A percentile compares a stretch with the other conserved stretches of the same genome.
phyloP scores from a whole-genome alignment of 2,797 vertebrate genomes.

The Australoheros facetus region DNA sequence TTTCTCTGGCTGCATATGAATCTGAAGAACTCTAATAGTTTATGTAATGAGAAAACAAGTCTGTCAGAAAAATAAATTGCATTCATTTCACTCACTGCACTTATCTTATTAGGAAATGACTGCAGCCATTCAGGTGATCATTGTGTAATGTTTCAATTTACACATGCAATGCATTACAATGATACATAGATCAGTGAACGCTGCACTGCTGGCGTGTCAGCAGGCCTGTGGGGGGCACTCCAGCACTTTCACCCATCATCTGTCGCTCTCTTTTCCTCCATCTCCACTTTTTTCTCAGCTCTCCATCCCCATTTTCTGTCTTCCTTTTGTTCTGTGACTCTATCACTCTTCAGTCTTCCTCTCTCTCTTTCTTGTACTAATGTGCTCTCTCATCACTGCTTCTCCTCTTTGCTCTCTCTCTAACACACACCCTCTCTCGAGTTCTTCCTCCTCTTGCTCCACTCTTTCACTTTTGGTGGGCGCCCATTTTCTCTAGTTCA shows the following conservation, averaged over 20 bases:
- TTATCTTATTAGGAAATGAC: slow-evolving; percentile 65
- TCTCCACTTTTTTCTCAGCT: slow-evolving; percentile 51
- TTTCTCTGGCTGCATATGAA: slow-evolving; percentile 25
- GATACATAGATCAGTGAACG: slow-evolving; percentile 55
- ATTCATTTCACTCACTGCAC: slow-evolving; percentile 57
- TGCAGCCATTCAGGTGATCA: slow-evolving; percentile 64
- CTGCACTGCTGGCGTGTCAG: slow-evolving; percentile 16
- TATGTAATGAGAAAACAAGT: slow-evolving; percentile 46
- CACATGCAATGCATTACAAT: slow-evolving; percentile 60
- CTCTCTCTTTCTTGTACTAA: slow-evolving; percentile 65
- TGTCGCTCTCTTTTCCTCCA: slow-evolving; percentile 33
- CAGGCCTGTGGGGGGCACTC: slow-evolving; percentile 80
- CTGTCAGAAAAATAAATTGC: slow-evolving; percentile 49
- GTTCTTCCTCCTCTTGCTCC: slow-evolving; percentile 51
- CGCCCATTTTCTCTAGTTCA: slow-evolving; percentile 51
- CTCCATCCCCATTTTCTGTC: slow-evolving; percentile 67
- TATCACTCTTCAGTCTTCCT: slow-evolving; percentile 64
- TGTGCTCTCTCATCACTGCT: slow-evolving; percentile 70
- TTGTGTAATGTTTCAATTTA: slow-evolving; percentile 66
- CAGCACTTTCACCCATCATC: slow-evolving; percentile 69
- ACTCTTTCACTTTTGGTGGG: slow-evolving; percentile 62
- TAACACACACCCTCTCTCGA: slow-evolving; percentile 33
- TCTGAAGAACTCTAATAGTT: slow-evolving; percentile 34
- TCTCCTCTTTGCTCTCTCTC: slow-evolving; percentile 34
- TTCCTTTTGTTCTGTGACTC: slow-evolving; percentile 73